Conservation (phyloP, 2,797 vertebrate species). For the Sebastolobus alascanus region DNA sequence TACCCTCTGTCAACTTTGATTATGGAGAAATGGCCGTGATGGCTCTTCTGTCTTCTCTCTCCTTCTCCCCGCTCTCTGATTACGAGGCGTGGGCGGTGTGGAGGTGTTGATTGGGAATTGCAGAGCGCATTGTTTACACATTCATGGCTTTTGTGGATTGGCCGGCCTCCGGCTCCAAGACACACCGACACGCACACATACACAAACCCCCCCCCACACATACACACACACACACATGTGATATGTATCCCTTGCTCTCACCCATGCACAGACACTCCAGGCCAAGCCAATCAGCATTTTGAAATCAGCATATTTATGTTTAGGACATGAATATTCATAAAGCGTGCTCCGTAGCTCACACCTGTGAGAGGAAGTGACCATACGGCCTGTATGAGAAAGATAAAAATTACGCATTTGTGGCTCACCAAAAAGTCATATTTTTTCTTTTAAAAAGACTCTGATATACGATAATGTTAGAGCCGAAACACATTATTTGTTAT, state of each 20-base stretch:
- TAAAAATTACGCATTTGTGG: neutral
- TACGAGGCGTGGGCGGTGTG: conserved; percentile 73
- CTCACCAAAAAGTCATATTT: neutral
- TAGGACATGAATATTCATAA: conserved; percentile 47
- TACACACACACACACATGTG: conserved; percentile 13
- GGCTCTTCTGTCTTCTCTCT: conserved; percentile 53
- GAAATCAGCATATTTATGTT: conserved; percentile 59
- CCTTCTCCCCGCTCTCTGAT: conserved; percentile 71
- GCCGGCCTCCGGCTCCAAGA: conserved; percentile 54
- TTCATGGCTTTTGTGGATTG: conserved; percentile 77
- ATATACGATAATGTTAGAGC: too few relatives aligned
- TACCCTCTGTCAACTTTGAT: conserved; percentile 78
- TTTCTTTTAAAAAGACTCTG: neutral
- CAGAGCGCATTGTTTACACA: conserved; percentile 81
- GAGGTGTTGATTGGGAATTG: conserved; percentile 85
- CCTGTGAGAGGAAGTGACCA: conserved; percentile 27
- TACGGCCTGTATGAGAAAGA: neutral
- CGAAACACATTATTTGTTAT: too few relatives aligned
- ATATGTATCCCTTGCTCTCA: conserved; percentile 23
- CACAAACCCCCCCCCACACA: conserved; percentile 25
- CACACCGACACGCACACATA: neutral
- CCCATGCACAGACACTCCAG: conserved; percentile 25
- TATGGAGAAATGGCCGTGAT: conserved; percentile 72
- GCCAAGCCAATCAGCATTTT: conserved; percentile 57
- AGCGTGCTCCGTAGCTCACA: conserved; percentile 4